Base-by-base conservation (phyloP, 2,888 invertebrate genomes). In the Acrobasis consociella region DNA sequence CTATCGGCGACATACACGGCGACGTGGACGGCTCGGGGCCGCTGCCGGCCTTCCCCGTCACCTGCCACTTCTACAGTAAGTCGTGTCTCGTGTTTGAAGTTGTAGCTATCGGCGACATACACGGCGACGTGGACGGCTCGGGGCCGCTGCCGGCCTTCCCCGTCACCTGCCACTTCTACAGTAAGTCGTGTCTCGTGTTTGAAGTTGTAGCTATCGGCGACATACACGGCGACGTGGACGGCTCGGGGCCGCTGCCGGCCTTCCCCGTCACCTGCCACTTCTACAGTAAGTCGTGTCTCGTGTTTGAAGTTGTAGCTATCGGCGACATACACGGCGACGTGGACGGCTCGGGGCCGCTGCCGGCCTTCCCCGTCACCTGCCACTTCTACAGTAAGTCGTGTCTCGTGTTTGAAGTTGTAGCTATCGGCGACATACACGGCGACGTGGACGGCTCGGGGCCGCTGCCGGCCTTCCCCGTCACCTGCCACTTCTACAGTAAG, bases 11-110 rank as follows among this genome's bases (percentile, higher is more conserved):
- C 68, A 95, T 98, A 22, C 94, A 94, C 71, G 96, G 99, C 68
- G 99, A 99, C 87, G 97, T 99, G 15, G 99, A 99, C 87, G 99
- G 99, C 62, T 98, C 98, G 72, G 99, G 99, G 0, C 97, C 98
- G 0, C 89, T 99, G 62, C 94, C 95, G 3, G 97, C 98, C 1
- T 98, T 99, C 93, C 96, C 96, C 0, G 99, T 98, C 60, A 96
- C 96, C 22, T 99, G 99, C 86, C 96, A 97, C 87, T 97, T 96
- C 77, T 95, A 95, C 72, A 91, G 95, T 95, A 71, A 93, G 93
- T 37, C 17, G 2, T 66, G 37, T 42, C 11, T 10, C 5, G n/a
- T n/a, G n/a, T n/a, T n/a, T n/a, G n/a, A n/a, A n/a, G n/a, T n/a
- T n/a, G n/a, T n/a, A n/a, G n/a, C n/a, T n/a, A n/a, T n/a, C 22